A percentile compares a stretch with the other conserved stretches of the same genome.
Evolutionary conservation across 2,888 invertebrate genomes (phyloP).

Genomic region (Agrypnus murinus): DNA sequence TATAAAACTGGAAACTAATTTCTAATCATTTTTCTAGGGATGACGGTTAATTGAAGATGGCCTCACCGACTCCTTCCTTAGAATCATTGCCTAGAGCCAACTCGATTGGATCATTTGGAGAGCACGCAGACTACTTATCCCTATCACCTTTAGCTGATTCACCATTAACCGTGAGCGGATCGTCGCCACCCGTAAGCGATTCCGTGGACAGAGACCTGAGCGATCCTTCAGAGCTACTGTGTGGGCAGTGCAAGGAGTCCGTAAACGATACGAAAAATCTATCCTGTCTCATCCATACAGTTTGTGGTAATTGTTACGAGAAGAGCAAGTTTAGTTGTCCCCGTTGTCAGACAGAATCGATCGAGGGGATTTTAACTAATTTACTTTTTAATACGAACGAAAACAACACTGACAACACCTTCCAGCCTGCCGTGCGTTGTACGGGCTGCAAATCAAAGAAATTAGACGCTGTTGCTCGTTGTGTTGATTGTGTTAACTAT

Average conservation of each 20-base stretch:
- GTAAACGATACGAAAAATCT: constrained; percentile 84
- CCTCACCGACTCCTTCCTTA: constrained; percentile 93
- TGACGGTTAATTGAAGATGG: constrained; percentile 94
- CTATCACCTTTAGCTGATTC: constrained; percentile 77
- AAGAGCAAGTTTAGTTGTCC: constrained; percentile 87
- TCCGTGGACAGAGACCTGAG: constrained; percentile 83
- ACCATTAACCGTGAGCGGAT: constrained; percentile 89
- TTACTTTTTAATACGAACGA: constrained; percentile 64
- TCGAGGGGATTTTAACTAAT: constrained; percentile 71
- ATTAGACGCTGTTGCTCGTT: constrained; percentile 95
- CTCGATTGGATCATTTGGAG: constrained; percentile 90
- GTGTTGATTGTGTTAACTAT: constrained; percentile 96
- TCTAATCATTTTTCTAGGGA: too few relatives aligned
- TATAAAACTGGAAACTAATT: too few relatives aligned
- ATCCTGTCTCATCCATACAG: constrained; percentile 90
- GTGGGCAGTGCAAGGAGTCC: constrained; percentile 84
- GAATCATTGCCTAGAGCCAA: constrained; percentile 94
- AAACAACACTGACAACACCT: constrained; percentile 69
- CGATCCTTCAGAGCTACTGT: constrained; percentile 69
- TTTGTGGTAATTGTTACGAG: constrained; percentile 89
- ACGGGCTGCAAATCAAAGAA: constrained; percentile 98
- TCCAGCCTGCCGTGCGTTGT: constrained; percentile 80
- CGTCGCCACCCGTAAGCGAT: constrained; percentile 90
- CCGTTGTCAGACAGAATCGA: constrained; percentile 73
- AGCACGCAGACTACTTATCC: constrained; percentile 85